phyloP scores from a whole-genome alignment of 2,113 vertebrate genomes.

The Pteronura brasiliensis region DNA sequence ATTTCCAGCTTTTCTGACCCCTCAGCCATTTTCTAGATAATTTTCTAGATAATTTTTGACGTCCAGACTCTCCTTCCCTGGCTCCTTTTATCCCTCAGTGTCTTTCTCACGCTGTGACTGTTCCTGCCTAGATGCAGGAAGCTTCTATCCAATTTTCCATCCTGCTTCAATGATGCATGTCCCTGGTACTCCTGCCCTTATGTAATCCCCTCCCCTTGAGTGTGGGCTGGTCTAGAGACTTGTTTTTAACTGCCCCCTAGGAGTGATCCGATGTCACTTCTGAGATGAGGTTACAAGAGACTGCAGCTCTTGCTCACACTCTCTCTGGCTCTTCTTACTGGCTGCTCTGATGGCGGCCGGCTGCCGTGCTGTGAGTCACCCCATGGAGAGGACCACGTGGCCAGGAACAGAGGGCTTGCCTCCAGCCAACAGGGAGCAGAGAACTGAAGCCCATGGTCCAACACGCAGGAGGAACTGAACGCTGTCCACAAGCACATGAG shows the following conservation, averaged over 20 bases:
- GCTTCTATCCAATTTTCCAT: background rate
- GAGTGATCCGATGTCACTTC: background rate
- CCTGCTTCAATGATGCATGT: background rate
- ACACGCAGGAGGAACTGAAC: background rate
- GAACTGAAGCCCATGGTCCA: background rate
- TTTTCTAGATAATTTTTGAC: background rate
- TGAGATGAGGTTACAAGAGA: background rate
- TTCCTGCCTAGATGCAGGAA: background rate
- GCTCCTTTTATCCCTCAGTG: background rate
- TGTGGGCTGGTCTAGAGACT: background rate
- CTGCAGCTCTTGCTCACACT: background rate
- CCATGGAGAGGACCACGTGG: background rate
- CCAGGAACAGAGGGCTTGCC: background rate
- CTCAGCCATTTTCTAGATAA: too few species aligned
- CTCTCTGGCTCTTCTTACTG: background rate
- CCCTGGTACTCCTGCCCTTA: background rate
- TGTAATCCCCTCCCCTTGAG: background rate
- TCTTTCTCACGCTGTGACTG: background rate
- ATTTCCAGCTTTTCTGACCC: background rate
- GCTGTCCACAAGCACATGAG: rapidly evolving
- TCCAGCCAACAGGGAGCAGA: background rate
- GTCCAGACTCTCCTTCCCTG: background rate
- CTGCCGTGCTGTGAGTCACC: background rate
- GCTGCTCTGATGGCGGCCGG: background rate
- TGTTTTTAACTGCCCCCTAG: background rate